Evolutionary conservation across 1,140 invertebrate species (phyloP).

Genomic region (Neoseiulus cucumeris): DNA sequence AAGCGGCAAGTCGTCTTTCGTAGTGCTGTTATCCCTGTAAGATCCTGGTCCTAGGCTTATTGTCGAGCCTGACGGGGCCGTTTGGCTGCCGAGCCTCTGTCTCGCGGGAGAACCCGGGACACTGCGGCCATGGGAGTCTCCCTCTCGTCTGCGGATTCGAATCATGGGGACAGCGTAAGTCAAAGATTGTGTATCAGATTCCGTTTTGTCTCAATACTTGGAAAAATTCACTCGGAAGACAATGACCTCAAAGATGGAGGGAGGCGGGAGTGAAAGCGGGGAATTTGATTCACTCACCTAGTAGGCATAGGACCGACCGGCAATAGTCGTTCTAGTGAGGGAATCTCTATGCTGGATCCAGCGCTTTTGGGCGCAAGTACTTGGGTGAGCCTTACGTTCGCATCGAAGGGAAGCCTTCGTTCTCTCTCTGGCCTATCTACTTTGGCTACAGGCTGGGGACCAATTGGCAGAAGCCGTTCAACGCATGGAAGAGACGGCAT

Average conservation of each 20-base stretch:
- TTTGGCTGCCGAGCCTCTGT: constrained; percentile 7
- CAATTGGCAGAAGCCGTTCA: constrained; percentile 8
- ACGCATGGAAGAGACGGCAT: constrained; percentile 9
- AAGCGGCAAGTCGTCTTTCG: too few species aligned
- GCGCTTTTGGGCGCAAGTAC: not conserved
- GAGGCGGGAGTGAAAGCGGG: too few species aligned
- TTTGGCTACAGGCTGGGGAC: constrained; percentile 4
- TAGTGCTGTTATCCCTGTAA: too few species aligned
- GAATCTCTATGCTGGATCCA: constrained; percentile 13
- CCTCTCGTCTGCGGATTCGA: not conserved
- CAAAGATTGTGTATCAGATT: too few species aligned
- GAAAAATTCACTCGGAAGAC: too few species aligned
- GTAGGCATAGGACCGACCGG: constrained; percentile 17
- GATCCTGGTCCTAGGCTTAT: constrained; percentile 8
- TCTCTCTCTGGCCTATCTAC: not conserved
- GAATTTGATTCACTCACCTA: not conserved
- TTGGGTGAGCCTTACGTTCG: not conserved
- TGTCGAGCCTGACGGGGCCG: constrained; percentile 8
- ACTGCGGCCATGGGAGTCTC: constrained; percentile 8
- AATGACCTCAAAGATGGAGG: too few species aligned
- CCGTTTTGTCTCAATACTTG: too few species aligned
- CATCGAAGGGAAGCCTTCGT: not conserved
- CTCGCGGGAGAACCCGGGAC: constrained; percentile 6
- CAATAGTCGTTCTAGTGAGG: constrained; percentile 18
- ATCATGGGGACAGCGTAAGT: too few species aligned